Evolutionary conservation across 2,888 invertebrate genomes (phyloP), one percentile per base, ranked within the genome.

Genomic region (Drosophila prostipennis): DNA sequence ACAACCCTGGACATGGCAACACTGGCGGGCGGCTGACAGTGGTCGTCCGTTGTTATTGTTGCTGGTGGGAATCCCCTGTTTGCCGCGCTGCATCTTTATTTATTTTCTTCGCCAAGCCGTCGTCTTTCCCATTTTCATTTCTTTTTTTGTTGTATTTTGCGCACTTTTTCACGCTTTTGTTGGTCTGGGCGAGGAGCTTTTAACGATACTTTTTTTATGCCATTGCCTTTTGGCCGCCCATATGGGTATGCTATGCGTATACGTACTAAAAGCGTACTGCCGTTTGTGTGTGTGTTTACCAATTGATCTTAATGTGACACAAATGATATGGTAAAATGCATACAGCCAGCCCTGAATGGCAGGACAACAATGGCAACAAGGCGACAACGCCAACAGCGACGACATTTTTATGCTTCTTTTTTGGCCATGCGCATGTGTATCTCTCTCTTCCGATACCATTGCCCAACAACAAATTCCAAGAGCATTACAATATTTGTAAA

Each of bases 251-350:
- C 48, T 23, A 34, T 46, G 63, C 53, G 36, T 48, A 26, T 39
- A 40, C 32, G 39, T 37, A 23, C 19, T 53, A 43, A 46, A 46
- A 49, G 55, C 34, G 53, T 40, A 42, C 39, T 43, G 46, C 51
- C 43, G 54, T 46, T 34, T 58, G 32, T 52, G 71, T 77, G 84
- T 80, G 80, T 89, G 82, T 89, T 87, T 89, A 80, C 89, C 90
- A 89, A 90, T 90, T 90, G 90, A 90, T 90, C 90, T 90, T 90
- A 90, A 90, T 90, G 89, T 90, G 90, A 90, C 90, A 90, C 89
- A 90, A 90, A 90, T 90, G 90, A 90, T 90, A 89, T 88, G 85
- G 79, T 84, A 83, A 87, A 87, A 79, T 85, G 77, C 79, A 78
- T 58, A 61, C 72, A 75, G 77, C 57, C 82, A 77, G 86, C 65